Percentiles rank a stretch among this genome's conserved stretches.
These are phyloP conservation scores for Sander lucioperca DNA, from an alignment of 2,113 vertebrate species.

Conservation along the genomic window DNA sequence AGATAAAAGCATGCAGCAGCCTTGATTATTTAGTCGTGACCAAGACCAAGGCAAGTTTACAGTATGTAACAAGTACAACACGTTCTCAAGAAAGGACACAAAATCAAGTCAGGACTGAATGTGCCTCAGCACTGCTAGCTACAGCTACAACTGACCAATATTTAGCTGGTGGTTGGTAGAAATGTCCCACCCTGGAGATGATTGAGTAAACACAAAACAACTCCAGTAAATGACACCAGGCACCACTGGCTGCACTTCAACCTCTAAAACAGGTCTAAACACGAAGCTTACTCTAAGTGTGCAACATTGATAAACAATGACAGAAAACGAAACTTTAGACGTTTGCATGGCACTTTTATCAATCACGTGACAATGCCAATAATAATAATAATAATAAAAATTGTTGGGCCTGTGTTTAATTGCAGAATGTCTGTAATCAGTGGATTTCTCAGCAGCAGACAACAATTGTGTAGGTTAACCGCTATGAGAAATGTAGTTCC, in stretches of 20 bases:
- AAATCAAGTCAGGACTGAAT: background rate
- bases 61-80: background rate
- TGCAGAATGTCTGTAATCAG: background rate
- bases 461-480: background rate
- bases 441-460: background rate
- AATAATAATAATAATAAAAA: background rate
- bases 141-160: background rate
- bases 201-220: constrained; percentile 5
- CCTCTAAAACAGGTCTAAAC: constrained; percentile 20
- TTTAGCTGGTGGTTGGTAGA: background rate
- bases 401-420: background rate
- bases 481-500: constrained; percentile 10
- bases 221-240: background rate
- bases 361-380: background rate
- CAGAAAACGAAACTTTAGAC: constrained; percentile 30
- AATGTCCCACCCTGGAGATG: background rate
- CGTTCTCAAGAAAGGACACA: too few species aligned
- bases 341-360: background rate
- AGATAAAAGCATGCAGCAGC: background rate
- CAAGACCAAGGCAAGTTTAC: background rate
- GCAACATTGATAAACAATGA: background rate
- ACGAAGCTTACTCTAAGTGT: constrained; percentile 2
- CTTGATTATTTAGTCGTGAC: background rate
- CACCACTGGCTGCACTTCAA: background rate
- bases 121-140: background rate